Percentiles rank a stretch among this genome's conserved stretches.
Evolutionary conservation across 2,888 invertebrate genomes (phyloP).

Genomic region (Myopa tessellatipennis): DNA sequence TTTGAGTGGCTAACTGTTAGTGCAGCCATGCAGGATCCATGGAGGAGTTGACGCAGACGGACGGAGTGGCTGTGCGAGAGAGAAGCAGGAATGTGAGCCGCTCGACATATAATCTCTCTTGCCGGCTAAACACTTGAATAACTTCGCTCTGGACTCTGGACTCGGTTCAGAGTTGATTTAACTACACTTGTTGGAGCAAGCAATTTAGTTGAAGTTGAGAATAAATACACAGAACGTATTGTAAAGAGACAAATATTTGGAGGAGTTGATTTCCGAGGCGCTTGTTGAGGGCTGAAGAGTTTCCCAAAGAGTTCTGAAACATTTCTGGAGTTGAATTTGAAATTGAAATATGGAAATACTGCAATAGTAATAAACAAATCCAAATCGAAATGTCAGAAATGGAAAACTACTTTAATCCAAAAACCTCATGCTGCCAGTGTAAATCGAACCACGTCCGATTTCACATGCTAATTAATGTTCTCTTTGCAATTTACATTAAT

Average conservation of each 20-base stretch:
- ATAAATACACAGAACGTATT: not conserved
- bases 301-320: too few species aligned
- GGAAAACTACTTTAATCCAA: too few species aligned
- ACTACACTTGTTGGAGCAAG: constrained; percentile 26
- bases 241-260: not conserved
- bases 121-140: constrained; percentile 22
- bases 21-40: too few species aligned
- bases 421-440: too few species aligned
- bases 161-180: constrained; percentile 27
- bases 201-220: constrained; percentile 1
- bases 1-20: not conserved
- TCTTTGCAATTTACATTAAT: too few species aligned
- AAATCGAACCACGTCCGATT: too few species aligned
- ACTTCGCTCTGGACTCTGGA: constrained; percentile 17
- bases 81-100: not conserved
- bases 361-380: too few species aligned
- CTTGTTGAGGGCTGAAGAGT: not conserved
- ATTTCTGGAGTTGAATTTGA: too few species aligned
- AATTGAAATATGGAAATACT: too few species aligned
- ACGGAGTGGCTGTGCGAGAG: not conserved
- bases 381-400: too few species aligned
- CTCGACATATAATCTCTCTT: constrained; percentile 9
- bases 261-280: not conserved
- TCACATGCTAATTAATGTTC: too few species aligned
- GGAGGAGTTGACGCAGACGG: not conserved